Base-by-base conservation (phyloP, 2,888 invertebrate genomes). In the Syritta pipiens region DNA sequence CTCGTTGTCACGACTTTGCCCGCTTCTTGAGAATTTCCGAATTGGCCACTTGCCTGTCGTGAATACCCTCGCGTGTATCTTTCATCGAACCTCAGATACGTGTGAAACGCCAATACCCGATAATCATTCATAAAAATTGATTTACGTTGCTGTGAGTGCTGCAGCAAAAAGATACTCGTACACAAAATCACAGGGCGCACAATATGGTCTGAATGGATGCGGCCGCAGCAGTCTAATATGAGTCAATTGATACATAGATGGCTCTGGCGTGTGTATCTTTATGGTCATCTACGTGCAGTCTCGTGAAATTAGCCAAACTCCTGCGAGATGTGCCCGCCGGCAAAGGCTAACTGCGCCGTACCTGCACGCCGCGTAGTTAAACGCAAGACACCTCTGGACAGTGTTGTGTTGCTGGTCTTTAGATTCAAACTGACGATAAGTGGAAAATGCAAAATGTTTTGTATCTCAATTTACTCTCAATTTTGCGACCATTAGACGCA, bases 381-480 rank as follows among this genome's bases (percentile, higher is more conserved):
- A n/a, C n/a, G n/a, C n/a, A n/a, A n/a, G n/a, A n/a, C n/a, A n/a
- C n/a, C 22, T 22, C 53, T 3, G 26, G 12, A 28, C n/a, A 48
- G 60, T 65, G 74, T 53, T 65, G 62, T 42, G 53, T 55, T 60
- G 77, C 62, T 74, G 51, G 67, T 79, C 44, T 62, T 44, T 28
- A 67, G 79, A 79, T 79, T 62, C 49, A 55, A 62, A 74, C 26
- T 20, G 42, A 49, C 42, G 74, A 79, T 79, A 57, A 49, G 49
- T 57, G 30, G 49, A 62, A 79, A 68, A 79, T 79, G 79, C 67
- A 79, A 74, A 79, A 67, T 49, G 79, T 28, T 62, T 79, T 74
- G 67, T 74, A 74, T 74, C 79, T 79, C 62, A 79, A 79, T 79
- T 79, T 68, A 44, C 74, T 74, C 79, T 55, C 79, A 51, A 74